Evolutionary conservation across 2,888 invertebrate species (phyloP), one percentile per base, ranked within the genome.

Genomic region (Lapara coniferarum): DNA sequence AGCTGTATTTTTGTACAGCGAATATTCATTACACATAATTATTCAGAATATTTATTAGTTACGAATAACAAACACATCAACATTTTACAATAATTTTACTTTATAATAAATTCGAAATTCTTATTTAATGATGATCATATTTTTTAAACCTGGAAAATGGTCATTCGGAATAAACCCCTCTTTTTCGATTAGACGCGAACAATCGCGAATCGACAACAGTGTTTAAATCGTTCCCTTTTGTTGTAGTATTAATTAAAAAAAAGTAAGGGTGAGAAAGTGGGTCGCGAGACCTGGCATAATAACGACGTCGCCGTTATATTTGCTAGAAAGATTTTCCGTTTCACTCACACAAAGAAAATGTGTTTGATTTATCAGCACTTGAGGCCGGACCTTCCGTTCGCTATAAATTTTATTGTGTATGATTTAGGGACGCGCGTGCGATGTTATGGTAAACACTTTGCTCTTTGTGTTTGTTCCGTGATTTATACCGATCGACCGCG

Each of bases 331-430:
- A 90, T 91, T 91, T 90, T 85, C 87, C 87, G 85, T 86, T 86
- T 83, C 83, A 88, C 89, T 91, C 90, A 85, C 88, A 89, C 88
- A 88, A 91, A 92, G 91, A 90, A 91, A 92, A 89, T 89, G 89
- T 89, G 87, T 91, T 90, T 92, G 92, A 92, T 92, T 92, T 93
- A 92, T 92, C 87, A 90, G 90, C 89, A 90, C 92, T 92, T 88
- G 89, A 91, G 91, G 90, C 91, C 90, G 92, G 92, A 93, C 92
- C 91, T 91, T 92, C 90, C 91, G 90, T 80, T 85, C 77, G 91
- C 92, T 89, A 92, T 93, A 93, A 92, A 93, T 93, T 92, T 90
- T 92, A 92, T 92, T 93, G 91, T 90, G 90, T 89, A 92, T 92
- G 92, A 92, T 92, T 92, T 93, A 92, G 89, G 90, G 84, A 84